Percentiles rank a stretch among this genome's conserved stretches.
phyloP scores from a whole-genome alignment of 1,140 invertebrate genomes.

The Streblospio benedicti region DNA sequence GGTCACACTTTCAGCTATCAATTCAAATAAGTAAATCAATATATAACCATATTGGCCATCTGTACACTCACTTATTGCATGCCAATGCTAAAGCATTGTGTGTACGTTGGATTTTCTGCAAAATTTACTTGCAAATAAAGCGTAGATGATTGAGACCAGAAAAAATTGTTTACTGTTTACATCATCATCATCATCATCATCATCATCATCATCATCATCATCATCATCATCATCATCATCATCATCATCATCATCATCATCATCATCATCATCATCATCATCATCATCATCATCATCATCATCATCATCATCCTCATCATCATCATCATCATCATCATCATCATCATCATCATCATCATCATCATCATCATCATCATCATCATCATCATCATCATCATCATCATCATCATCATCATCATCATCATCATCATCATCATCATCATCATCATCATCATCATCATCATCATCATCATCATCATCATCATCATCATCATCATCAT shows the following conservation, averaged over 20 bases:
- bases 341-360: conserved; percentile 15
- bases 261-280: conserved; percentile 15
- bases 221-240: conserved; percentile 13
- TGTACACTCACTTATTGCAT: too few species aligned
- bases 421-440: conserved; percentile 17
- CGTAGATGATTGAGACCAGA: too few species aligned
- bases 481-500: conserved; percentile 19
- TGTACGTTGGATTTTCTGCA: too few species aligned
- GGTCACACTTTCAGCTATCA: too few species aligned
- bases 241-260: conserved; percentile 17
- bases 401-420: conserved; percentile 16
- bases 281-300: conserved; percentile 11
- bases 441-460: conserved; percentile 18
- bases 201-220: conserved; percentile 15
- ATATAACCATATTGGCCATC: too few species aligned
- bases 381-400: conserved; percentile 16
- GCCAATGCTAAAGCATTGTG: too few species aligned
- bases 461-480: conserved; percentile 16
- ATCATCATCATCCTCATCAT: too few species aligned
- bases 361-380: conserved; percentile 18
- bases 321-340: conserved; percentile 14
- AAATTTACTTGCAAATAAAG: too few species aligned
- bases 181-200: conserved; percentile 14
- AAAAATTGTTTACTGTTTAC: conserved; percentile 6
- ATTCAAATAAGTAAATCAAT: too few species aligned